Base-by-base conservation (phyloP, 2,113 vertebrate genomes). In the Ophiodon elongatus region DNA sequence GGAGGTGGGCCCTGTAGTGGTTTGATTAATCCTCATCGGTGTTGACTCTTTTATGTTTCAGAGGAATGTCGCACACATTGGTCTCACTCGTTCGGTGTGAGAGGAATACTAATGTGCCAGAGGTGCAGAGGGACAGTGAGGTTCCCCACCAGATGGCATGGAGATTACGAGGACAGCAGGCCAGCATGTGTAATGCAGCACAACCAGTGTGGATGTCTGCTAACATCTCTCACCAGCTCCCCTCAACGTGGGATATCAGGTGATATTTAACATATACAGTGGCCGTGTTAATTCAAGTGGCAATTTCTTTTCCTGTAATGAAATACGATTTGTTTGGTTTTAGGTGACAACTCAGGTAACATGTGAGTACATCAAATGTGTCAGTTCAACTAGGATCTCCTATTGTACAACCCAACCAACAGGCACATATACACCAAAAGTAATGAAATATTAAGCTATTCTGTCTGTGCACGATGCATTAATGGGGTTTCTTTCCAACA, bases 121-220 rank as follows among this genome's bases (percentile, higher is more conserved):
- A 80, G 83, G 79, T 72, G 83, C 81, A 41, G 65, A n/a, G 84
- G 87, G 86, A 86, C 81, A 47, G 73, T 62, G 71, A 87, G 74
- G 83, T 86, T 86, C 76, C 86, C 85, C 67, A 69, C 89, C 92
- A 94, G 92, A 92, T 94, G 91, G 88, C 88, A 45, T 19, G 21
- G 85, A 89, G 85, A 93, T 93, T 89, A 91, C 73, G 85, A 89
- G 76, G 89, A 89, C 91, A 90, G 91, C 89, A 87, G 82, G 86
- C 76, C 82, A 71, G 84, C 83, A 88, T 90, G 88, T 87, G 89
- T 85, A 80, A 79, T 85, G 87, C 83, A 79, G 82, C 73, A 35
- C 73, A 68, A 85, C 85, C 87, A 76, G 79, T 31, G 81, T 85
- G 90, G 85, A 83, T 70, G 80, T 88, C 84, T 80, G 86, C 83